Base-by-base conservation (phyloP, 2,888 invertebrate species). In the Papilio protenor region DNA sequence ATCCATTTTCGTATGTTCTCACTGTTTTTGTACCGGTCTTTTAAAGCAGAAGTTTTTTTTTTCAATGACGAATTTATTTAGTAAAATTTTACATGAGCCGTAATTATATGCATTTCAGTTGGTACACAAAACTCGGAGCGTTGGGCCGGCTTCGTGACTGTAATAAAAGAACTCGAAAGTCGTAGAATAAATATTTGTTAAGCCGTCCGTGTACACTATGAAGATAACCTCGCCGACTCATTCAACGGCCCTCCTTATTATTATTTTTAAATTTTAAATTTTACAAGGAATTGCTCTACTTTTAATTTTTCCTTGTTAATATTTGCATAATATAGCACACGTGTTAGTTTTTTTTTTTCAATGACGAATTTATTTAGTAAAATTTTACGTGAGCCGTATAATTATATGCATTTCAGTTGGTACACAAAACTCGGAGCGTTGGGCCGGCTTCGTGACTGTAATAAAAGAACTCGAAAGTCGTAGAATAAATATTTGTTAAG, bases 111-210 rank as follows among this genome's bases (percentile, higher is more conserved):
- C 21, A 69, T 33, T 77, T 77, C 59, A 73, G 23, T 57, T 71
- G 45, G 47, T 57, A 55, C 33, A 73, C 57, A 40, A 73, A 77
- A 77, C 59, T 77, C 52, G 52, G 73, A 23, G 55, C 64, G 45
- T 45, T 57, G 73, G 64, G 66, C 21, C 66, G 64, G 64, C 71
- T 78, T 78, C 76, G 75, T 61, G 75, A 57, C 72, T 71, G 55
- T 76, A 75, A 76, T 79, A 77, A 78, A 79, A 79, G 79, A 77
- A 80, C 79, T 80, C 77, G 77, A 80, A 80, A 81, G 78, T 81
- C 80, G 77, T 79, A 78, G 77, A 75, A 78, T 77, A 80, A 81
- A 81, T 80, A 81, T 81, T 81, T 80, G 79, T 77, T 75, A 78
- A 78, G 77, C 73, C 55, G 73, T 45, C 52, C 76, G 76, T 76